Base-by-base conservation (phyloP, 1,140 invertebrate species). In the Dendroctonus ponderosae region DNA sequence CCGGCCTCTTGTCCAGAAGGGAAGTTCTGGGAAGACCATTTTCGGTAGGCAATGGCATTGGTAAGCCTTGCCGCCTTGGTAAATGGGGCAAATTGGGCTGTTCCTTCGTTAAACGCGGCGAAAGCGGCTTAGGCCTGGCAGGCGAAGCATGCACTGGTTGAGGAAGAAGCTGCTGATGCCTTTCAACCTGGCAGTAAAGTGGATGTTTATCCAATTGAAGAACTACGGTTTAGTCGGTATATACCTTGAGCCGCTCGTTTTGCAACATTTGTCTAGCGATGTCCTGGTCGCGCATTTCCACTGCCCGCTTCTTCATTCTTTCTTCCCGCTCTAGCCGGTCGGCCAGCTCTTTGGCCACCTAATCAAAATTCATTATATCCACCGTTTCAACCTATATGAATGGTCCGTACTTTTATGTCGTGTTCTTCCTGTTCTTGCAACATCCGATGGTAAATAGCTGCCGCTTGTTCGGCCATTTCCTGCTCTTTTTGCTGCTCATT, bases 401-500 rank as follows among this genome's bases (percentile, higher is more conserved):
- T 26, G 26, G 26, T 15, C 88, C 80, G 11, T 15, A 88, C 80
- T 62, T 83, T 75, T 49, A 83, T 88, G 80, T 93, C 91, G 75
- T 85, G 82, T 73, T 89, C 85, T 78, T 91, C 89, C 73, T 89
- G 88, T 75, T 87, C 82, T 59, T 83, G 82, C 11, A 87, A 72
- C 71, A 86, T 81, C 68, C 79, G 80, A 59, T 87, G 83, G 75
- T 91, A 89, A 73, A 82, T 82, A 15, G 82, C 80, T 57, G 83
- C 82, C 41, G 83, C 78, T 14, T 82, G 79, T 69, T 84, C 81
- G 3, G 87, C 87, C 72, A 87, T 80, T 70, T 84, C 80, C 73
- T 89, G 84, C 76, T 94, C 92, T 70, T 88, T 82, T 68, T 86
- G 82, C 79, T 97, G 94, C 69, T 95, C 92, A 69, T 88, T 85